Base-by-base conservation (phyloP, 1,140 invertebrate genomes). In the Dendroctonus ponderosae region DNA sequence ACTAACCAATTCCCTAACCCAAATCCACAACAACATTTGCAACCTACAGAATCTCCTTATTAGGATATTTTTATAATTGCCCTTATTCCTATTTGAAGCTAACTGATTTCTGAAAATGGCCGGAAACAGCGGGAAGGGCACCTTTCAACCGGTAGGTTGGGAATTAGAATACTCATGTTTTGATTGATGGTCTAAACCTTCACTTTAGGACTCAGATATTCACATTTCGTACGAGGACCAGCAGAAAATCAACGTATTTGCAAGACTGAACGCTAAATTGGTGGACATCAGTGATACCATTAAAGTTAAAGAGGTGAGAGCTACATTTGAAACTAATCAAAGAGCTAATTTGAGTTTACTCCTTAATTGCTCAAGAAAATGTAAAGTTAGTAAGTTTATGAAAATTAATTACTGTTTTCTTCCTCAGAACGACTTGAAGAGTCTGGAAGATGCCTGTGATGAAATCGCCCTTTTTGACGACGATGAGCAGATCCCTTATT, bases 231-330 rank as follows among this genome's bases (percentile, higher is more conserved):
- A 87, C 77, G 95, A 98, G 80, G 96, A 98, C 83, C 97, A 99
- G 81, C 92, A 96, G 75, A 96, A 96, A 82, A 98, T 99, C 67
- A 99, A 98, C 79, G 90, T 90, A 79, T 99, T 98, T 82, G 96
- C 97, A 5, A 84, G 92, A 67, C 86, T 91, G 61, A 97, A 98
- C 85, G 93, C 93, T 3, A 90, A 90, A 79, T 83, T 95, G 70
- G 92, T 96, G 75, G 94, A 98, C 77, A 82, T 91, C 7, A 95
- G 95, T 79, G 90, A 94, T 68, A 93, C 97, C 79, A 79, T 97
- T n/a, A 92, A 93, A 82, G 75, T 82, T 9, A 95, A 93, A 82
- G 87, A 90, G 83, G 89, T 91, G 79, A 76, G 52, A 54, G 15
- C 6, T 40, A 54, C 5, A 54, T 38, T 51, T 11, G 15, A 11